Evolutionary conservation across 1,140 invertebrate genomes (phyloP).

Genomic region (Heliconius hermathena): DNA sequence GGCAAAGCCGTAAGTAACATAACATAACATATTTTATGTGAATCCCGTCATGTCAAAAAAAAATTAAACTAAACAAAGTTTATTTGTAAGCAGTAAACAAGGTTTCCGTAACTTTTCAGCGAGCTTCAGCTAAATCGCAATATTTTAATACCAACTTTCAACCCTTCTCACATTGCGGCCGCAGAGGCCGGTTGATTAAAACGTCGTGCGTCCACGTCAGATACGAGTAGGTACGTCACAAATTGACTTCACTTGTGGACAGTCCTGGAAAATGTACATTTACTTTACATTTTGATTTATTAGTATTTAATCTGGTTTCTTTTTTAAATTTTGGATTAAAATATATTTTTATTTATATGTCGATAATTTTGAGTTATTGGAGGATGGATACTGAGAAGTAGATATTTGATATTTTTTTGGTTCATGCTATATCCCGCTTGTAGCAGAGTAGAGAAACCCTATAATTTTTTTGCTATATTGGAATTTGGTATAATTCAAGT

Average conservation of each 20-base stretch:
- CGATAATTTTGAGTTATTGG: too few relatives aligned
- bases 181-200: constrained; percentile 3
- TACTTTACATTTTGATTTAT: not conserved
- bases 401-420: too few relatives aligned
- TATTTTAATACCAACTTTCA: constrained; percentile 15
- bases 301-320: not conserved
- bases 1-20: not conserved
- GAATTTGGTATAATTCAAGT: too few relatives aligned
- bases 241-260: constrained; percentile 7
- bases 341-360: too few relatives aligned
- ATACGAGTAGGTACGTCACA: not conserved
- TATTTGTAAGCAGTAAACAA: not conserved
- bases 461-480: too few relatives aligned
- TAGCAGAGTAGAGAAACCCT: too few relatives aligned
- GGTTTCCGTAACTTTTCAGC: not conserved
- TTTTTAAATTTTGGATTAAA: too few relatives aligned
- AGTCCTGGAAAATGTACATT: not conserved
- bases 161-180: constrained; percentile 16
- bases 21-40: not conserved
- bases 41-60: not conserved
- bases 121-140: not conserved
- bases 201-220: constrained; percentile 14
- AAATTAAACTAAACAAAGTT: not conserved
- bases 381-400: too few relatives aligned
- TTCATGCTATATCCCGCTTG: too few relatives aligned